Conservation (phyloP, 2,888 invertebrate species). For the Ceramica pisi region DNA sequence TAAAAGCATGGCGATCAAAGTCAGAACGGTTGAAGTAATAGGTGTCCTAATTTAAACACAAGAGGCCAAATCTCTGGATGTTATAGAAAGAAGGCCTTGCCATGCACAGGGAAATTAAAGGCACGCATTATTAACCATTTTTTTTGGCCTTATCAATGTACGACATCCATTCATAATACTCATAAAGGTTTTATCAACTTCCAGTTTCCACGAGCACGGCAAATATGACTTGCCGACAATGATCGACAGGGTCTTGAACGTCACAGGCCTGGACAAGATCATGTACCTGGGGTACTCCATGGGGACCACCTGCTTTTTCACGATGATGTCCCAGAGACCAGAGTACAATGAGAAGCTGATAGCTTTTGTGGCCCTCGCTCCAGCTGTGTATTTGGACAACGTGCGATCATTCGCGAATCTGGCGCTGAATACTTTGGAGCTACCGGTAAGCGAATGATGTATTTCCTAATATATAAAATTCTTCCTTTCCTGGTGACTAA, state of each 20-base stretch:
- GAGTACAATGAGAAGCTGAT: slow-evolving; percentile 90
- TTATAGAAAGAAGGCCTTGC: no score
- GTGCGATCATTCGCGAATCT: slow-evolving; percentile 70
- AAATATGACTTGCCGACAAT: slow-evolving; percentile 90
- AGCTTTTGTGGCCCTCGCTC: slow-evolving; percentile 89
- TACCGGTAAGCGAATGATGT: slow-evolving; percentile 72
- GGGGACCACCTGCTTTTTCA: slow-evolving; percentile 90
- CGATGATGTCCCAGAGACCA: slow-evolving; percentile 89
- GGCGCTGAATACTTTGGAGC: slow-evolving; percentile 73
- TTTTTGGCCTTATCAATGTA: no score
- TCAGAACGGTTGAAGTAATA: no score
- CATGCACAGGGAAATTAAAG: no score
- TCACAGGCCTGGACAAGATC: slow-evolving; percentile 82
- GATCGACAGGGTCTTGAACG: slow-evolving; percentile 87
- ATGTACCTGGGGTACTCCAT: slow-evolving; percentile 91
- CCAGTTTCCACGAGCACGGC: slow-evolving; percentile 91
- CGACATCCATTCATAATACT: not conserved
- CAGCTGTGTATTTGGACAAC: slow-evolving; percentile 87
- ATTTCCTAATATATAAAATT: no score
- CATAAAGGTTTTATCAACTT: slow-evolving; percentile 48
- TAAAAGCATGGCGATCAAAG: no score
- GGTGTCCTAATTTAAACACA: no score
- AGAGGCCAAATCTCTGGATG: no score
- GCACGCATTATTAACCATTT: no score
- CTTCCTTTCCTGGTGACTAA: no score